phyloP scores from a whole-genome alignment of 2,113 vertebrate species.

The Cinclus mexicanus region DNA sequence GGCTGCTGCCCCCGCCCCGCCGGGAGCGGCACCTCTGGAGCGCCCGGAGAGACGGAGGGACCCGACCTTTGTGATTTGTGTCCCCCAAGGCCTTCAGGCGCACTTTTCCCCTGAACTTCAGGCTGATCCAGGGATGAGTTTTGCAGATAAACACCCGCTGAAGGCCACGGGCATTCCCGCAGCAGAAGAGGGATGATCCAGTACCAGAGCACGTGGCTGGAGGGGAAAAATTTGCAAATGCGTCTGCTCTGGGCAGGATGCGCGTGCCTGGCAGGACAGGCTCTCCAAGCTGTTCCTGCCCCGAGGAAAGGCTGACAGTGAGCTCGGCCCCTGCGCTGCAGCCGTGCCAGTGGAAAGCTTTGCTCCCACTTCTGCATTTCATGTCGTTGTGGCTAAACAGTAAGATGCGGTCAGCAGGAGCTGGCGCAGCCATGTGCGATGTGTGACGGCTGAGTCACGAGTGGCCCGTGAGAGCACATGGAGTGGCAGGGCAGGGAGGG shows the following conservation, averaged over 20 bases:
- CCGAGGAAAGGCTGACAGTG: not conserved
- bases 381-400: not conserved
- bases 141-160: not conserved
- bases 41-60: accelerated
- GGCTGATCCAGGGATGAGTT: not conserved
- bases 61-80: not conserved
- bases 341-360: not conserved
- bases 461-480: accelerated
- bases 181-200: not conserved
- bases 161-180: not conserved
- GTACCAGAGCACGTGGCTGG: not conserved
- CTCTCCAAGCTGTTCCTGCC: not conserved
- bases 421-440: accelerated
- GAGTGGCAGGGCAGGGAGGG: not conserved
- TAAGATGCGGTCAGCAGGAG: not conserved
- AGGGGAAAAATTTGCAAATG: not conserved
- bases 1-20: not conserved
- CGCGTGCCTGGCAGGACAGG: not conserved
- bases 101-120: not conserved
- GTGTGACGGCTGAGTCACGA: not conserved
- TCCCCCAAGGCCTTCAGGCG: not conserved
- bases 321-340: not conserved
- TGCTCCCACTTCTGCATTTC: slow-evolving; percentile 46
- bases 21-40: not conserved
- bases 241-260: accelerated